Conservation (phyloP, 2,888 invertebrate genomes). For the Disparrhopalites patrizii region DNA sequence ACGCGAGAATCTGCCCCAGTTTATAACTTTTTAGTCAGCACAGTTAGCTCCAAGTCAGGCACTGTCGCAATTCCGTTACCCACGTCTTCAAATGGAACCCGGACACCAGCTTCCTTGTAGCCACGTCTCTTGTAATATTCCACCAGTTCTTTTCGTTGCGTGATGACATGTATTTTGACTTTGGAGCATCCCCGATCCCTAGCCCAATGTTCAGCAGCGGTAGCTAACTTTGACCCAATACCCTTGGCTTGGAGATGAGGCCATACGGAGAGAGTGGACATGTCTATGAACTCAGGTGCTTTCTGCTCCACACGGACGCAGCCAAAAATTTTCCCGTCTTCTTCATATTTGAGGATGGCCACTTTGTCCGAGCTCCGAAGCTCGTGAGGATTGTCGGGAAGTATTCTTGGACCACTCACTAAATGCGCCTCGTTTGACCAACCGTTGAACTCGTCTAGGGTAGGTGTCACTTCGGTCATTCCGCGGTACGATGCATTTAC, state of each 20-base stretch:
- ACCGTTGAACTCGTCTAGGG: neutral
- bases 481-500: neutral
- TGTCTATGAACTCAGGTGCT: neutral
- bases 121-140: conserved; percentile 6
- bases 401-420: neutral
- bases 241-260: neutral
- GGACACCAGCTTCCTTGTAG: neutral
- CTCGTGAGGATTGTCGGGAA: neutral
- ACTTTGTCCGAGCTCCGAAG: neutral
- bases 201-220: conserved; percentile 7
- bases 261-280: neutral
- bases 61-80: neutral
- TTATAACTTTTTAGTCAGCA: neutral
- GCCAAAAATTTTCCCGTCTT: neutral
- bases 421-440: neutral
- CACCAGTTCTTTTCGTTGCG: neutral
- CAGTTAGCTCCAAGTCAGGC: neutral
- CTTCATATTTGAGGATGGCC: neutral
- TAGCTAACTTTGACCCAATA: neutral
- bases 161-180: conserved; percentile 1
- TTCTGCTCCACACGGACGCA: neutral
- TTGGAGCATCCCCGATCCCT: neutral
- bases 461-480: neutral
- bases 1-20: no score
- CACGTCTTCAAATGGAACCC: neutral